A percentile compares a stretch with the other conserved stretches of the same genome.
Evolutionary conservation across 2,113 vertebrate species (phyloP).

Genomic region (human): DNA sequence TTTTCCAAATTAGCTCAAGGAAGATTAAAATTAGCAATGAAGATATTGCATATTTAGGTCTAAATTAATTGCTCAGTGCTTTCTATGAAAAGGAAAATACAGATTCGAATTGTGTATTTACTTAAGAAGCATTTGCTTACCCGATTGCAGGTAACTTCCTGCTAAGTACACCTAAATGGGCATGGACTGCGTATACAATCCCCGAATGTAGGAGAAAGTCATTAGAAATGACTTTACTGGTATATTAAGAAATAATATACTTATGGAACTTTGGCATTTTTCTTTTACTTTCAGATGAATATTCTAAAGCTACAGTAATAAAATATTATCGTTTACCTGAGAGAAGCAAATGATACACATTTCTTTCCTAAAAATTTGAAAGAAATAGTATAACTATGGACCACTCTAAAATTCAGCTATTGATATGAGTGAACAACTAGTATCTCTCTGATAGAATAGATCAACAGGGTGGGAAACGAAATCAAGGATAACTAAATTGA

Average conservation of each 20-base stretch:
- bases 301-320: not conserved
- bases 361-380: not conserved
- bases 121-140: not conserved
- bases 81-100: not conserved
- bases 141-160: not conserved
- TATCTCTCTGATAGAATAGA: not conserved
- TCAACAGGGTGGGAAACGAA: not conserved
- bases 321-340: not conserved
- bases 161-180: not conserved
- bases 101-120: not conserved
- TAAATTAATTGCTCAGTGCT: not conserved
- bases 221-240: not conserved
- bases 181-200: not conserved
- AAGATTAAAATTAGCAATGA: slow-evolving; percentile 55
- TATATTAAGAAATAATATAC: not conserved
- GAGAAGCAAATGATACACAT: not conserved
- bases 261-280: not conserved
- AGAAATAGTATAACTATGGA: not conserved
- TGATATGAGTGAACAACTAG: not conserved
- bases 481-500: not conserved
- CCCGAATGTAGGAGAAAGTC: not conserved
- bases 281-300: not conserved
- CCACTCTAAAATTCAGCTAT: not conserved
- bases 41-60: slow-evolving; percentile 37
- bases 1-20: slow-evolving; percentile 36